These are phyloP conservation scores for Coregonus clupeaformis DNA, from an alignment of 2,113 vertebrate species.

Conservation along the genomic window DNA sequence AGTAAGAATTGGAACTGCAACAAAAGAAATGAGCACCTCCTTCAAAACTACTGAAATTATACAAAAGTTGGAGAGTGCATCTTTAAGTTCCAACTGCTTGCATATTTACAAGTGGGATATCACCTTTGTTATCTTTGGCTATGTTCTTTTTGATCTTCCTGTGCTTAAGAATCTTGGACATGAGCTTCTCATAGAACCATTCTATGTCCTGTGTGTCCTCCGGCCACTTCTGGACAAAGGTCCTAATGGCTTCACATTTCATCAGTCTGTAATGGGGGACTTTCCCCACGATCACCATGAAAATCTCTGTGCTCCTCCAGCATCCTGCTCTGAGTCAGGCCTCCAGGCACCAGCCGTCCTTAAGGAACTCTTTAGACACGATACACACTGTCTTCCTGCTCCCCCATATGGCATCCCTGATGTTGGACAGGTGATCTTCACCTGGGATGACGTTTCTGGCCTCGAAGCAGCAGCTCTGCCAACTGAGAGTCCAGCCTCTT, in stretches of 20 bases:
- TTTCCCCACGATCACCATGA: conserved; percentile 82
- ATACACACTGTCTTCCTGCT: conserved; percentile 85
- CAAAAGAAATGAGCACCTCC: too few species aligned
- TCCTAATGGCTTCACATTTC: conserved; percentile 73
- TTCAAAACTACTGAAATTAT: too few species aligned
- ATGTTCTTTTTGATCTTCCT: conserved; percentile 43
- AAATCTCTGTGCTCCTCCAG: conserved; percentile 73
- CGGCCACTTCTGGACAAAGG: conserved; percentile 83
- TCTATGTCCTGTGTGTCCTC: conserved; percentile 85
- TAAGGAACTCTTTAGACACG: conserved; percentile 85
- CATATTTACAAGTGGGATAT: conserved; percentile 25
- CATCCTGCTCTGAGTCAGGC: conserved; percentile 80
- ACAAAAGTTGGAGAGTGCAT: too few species aligned
- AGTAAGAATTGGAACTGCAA: too few species aligned
- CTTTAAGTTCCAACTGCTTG: not conserved
- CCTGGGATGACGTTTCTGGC: conserved; percentile 89
- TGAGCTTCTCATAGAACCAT: conserved; percentile 83
- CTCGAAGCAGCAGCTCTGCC: conserved; percentile 84
- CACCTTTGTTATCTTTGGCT: not conserved
- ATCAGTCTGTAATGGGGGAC: conserved; percentile 83
- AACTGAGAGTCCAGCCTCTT: conserved; percentile 82
- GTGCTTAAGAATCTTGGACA: conserved; percentile 73
- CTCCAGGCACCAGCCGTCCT: conserved; percentile 90
- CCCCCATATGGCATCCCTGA: conserved; percentile 81
- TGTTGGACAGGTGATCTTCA: conserved; percentile 82